Percentiles rank a stretch among this genome's conserved stretches.
Conservation (phyloP, 2,113 vertebrate species). For the Chamaea fasciata region DNA sequence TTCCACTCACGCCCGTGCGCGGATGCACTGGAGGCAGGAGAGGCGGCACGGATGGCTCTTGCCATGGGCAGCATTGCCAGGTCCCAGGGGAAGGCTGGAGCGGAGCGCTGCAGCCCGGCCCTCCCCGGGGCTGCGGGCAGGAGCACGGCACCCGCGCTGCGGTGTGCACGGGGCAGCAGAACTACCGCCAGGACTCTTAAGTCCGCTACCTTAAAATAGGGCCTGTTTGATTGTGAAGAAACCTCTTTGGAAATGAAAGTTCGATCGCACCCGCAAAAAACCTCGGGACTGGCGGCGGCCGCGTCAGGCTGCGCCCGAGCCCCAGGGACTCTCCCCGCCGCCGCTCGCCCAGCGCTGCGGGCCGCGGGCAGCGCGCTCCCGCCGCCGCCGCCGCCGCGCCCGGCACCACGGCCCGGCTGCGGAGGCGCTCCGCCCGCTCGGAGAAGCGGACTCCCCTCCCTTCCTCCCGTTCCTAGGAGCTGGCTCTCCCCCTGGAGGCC, state of each 20-base stretch:
- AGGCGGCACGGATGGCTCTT: fast-evolving
- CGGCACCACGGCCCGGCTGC: neutral
- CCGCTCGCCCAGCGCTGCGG: too few species aligned
- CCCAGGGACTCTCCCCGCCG: too few species aligned
- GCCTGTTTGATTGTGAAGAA: neutral
- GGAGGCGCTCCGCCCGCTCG: too few species aligned
- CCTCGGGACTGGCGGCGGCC: fast-evolving
- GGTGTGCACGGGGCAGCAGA: fast-evolving
- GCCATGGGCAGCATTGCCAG: neutral
- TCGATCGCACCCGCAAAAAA: neutral
- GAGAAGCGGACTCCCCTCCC: too few species aligned
- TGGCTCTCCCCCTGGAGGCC: constrained; percentile 29
- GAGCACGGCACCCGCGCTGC: neutral
- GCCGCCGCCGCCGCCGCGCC: fast-evolving
- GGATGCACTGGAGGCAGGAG: too few species aligned
- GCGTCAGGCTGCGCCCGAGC: fast-evolving
- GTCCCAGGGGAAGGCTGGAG: neutral
- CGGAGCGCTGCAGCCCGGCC: neutral
- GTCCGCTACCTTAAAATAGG: fast-evolving
- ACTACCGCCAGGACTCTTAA: too few species aligned
- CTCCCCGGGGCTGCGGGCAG: neutral
- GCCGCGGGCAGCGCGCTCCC: too few species aligned
- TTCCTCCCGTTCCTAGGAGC: neutral
- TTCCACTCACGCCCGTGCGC: fast-evolving
- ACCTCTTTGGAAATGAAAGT: neutral